Evolutionary conservation across 2,113 vertebrate species (phyloP).

Genomic region (Malaclemys terrapin): DNA sequence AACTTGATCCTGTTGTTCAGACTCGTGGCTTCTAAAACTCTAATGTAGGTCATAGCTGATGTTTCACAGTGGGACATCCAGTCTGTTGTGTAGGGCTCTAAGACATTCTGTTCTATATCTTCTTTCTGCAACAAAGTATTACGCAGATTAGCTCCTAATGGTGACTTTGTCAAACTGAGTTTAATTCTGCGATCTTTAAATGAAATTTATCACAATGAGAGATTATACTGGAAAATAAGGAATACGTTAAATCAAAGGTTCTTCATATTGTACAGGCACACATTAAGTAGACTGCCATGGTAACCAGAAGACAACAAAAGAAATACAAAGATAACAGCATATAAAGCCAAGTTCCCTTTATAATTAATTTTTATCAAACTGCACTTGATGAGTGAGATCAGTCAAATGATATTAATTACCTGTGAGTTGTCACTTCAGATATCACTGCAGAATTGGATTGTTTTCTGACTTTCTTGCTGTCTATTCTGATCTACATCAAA

Average conservation of each 20-base stretch:
- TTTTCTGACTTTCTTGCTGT: not conserved
- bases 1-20: not conserved
- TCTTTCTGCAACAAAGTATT: not conserved
- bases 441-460: not conserved
- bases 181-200: not conserved
- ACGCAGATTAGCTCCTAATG: not conserved
- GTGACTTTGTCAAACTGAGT: not conserved
- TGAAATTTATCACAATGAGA: not conserved
- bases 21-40: not conserved
- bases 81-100: not conserved
- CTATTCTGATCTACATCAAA: not conserved
- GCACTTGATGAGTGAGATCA: not conserved
- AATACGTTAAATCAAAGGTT: conserved; percentile 24
- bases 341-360: not conserved
- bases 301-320: not conserved
- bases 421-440: not conserved
- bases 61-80: not conserved
- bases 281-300: not conserved
- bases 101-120: not conserved
- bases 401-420: not conserved
- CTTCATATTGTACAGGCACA: not conserved
- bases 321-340: not conserved
- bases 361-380: not conserved
- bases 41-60: not conserved
- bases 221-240: conserved; percentile 3